Percentiles rank a stretch among this genome's conserved stretches.
These are phyloP conservation scores for Chondrosia reniformis DNA, from an alignment of 37 sponge, comb jelly and placozoan species.

Conservation along the genomic window DNA sequence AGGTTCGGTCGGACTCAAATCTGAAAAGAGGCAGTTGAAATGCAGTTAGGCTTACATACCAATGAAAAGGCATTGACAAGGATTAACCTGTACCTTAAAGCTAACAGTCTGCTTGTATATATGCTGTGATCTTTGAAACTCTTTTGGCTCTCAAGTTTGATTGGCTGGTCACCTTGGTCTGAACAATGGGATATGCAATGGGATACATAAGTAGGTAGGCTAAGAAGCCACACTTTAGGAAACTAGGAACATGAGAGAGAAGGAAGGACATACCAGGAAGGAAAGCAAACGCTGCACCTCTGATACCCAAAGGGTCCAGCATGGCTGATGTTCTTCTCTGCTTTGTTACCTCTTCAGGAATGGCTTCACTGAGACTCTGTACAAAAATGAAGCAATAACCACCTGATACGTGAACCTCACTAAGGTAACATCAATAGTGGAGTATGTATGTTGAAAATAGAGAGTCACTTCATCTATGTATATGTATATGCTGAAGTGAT, in stretches of 20 bases:
- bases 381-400: neutral
- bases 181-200: neutral
- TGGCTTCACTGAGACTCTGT: neutral
- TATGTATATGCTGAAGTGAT: too few species aligned
- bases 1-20: neutral
- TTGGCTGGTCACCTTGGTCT: conserved; percentile 55
- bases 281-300: conserved; percentile 17
- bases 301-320: neutral
- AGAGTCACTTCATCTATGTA: too few species aligned
- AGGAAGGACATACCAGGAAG: conserved; percentile 4
- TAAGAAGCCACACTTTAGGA: neutral
- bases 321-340: neutral
- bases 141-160: conserved; percentile 36
- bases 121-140: conserved; percentile 61
- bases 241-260: neutral
- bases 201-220: neutral
- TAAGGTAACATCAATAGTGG: too few species aligned
- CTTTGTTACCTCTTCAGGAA: neutral
- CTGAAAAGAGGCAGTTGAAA: neutral
- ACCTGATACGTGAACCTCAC: too few species aligned
- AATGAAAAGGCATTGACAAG: neutral
- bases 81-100: conserved; percentile 33
- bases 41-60: neutral
- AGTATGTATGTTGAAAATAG: too few species aligned
- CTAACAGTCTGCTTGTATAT: conserved; percentile 61